These are phyloP conservation scores for Eremobia ochroleuca DNA, from an alignment of 2,888 invertebrate genomes.

Conservation along the genomic window DNA sequence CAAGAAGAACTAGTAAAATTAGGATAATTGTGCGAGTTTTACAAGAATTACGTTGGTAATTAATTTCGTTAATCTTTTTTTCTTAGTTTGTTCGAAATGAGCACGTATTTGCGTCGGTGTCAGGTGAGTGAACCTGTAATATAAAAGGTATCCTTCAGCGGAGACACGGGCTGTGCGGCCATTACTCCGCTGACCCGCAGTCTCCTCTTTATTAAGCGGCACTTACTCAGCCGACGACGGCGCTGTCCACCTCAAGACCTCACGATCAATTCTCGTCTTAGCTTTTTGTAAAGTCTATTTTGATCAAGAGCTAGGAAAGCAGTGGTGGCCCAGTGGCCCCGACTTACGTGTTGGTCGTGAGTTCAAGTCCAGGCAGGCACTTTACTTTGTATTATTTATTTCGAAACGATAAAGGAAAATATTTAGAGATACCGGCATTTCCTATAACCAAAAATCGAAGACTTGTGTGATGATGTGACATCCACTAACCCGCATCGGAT, in stretches of 20 bases:
- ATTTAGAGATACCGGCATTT: no score
- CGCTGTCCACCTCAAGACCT: slow-evolving; percentile 46
- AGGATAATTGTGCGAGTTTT: slow-evolving; percentile 34
- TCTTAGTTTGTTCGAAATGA: slow-evolving; percentile 30
- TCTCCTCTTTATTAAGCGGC: slow-evolving; percentile 65
- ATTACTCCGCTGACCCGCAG: slow-evolving; percentile 49
- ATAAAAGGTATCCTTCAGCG: slow-evolving; percentile 66
- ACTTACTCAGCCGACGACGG: slow-evolving; percentile 63
- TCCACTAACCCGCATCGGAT: no score
- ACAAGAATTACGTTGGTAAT: slow-evolving; percentile 42
- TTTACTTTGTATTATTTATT: no score
- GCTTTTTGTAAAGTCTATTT: slow-evolving; percentile 57
- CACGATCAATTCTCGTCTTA: slow-evolving; percentile 49
- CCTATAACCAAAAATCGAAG: no score
- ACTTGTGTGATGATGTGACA: no score
- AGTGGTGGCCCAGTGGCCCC: no score
- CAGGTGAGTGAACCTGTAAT: slow-evolving; percentile 67
- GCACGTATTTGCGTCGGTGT: slow-evolving; percentile 27
- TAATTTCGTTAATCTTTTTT: slow-evolving; percentile 49
- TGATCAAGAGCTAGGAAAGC: no score
- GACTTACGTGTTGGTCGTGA: no score
- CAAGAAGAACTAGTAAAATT: slow-evolving; percentile 37
- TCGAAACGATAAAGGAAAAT: no score
- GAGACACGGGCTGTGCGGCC: slow-evolving; percentile 55
- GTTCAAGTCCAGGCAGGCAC: no score